A percentile compares a stretch with the other conserved stretches of the same genome.
These are phyloP conservation scores for Aurelia sp. DNA, from an alignment of 30 jellyfish, hydroid and myxozoan genomes.

Conservation along the genomic window DNA sequence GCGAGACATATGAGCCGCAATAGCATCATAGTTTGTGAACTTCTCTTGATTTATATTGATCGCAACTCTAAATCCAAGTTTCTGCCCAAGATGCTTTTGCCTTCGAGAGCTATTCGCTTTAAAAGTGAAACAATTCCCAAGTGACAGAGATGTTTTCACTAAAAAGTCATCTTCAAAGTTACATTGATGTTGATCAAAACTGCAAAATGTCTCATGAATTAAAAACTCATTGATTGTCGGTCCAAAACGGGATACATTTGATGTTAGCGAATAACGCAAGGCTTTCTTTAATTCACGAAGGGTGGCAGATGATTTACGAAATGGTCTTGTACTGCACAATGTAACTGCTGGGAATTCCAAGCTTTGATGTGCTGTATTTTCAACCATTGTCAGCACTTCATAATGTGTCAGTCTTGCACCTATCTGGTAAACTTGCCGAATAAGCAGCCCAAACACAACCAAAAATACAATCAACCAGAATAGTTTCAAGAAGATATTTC, in stretches of 20 bases:
- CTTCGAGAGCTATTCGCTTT: neutral
- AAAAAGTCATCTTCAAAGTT: neutral
- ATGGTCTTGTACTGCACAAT: neutral
- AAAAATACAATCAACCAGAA: neutral
- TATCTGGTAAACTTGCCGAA: neutral
- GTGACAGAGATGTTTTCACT: neutral
- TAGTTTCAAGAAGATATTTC: neutral
- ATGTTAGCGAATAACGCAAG: too few relatives aligned
- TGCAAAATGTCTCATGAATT: neutral
- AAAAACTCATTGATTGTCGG: neutral
- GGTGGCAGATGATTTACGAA: too few relatives aligned
- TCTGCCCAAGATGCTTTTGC: neutral
- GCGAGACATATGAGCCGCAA: too few relatives aligned
- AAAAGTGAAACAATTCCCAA: conserved; percentile 8
- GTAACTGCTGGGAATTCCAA: neutral
- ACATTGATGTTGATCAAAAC: neutral
- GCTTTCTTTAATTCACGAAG: too few relatives aligned
- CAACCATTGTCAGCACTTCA: neutral
- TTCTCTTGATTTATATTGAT: neutral
- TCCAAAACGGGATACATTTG: neutral
- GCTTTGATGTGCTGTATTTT: neutral
- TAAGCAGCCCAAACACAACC: neutral
- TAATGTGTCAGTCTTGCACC: neutral
- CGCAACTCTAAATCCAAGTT: neutral
- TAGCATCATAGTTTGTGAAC: neutral